A percentile compares a stretch with the other conserved stretches of the same genome.
Conservation (phyloP, 2,888 invertebrate species). For the Polietes domitor region DNA sequence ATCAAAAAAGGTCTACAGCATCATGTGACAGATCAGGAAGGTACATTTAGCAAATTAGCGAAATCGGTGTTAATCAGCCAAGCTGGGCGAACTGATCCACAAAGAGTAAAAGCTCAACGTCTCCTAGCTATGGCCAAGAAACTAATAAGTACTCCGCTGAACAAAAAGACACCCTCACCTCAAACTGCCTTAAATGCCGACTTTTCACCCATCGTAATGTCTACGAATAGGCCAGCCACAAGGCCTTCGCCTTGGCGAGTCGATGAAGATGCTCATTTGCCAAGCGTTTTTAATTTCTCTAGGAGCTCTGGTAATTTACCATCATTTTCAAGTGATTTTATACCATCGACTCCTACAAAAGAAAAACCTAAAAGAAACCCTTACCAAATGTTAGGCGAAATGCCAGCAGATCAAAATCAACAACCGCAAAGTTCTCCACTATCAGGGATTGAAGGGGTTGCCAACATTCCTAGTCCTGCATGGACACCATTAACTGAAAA, state of each 20-base stretch:
- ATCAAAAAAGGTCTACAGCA: not conserved
- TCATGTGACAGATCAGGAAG: not conserved
- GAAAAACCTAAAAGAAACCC: constrained; percentile 53
- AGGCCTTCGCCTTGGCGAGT: constrained; percentile 78
- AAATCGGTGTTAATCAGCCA: constrained; percentile 74
- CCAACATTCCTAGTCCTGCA: not conserved
- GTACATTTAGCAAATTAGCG: constrained; percentile 74
- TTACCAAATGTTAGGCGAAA: not conserved
- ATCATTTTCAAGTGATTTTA: constrained; percentile 78
- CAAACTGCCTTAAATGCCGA: constrained; percentile 17
- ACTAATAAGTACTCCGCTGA: constrained; percentile 75
- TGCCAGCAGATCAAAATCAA: not conserved
- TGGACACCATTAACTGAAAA: not conserved
- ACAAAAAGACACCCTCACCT: constrained; percentile 50
- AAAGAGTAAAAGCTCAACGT: constrained; percentile 33
- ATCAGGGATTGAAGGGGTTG: not conserved
- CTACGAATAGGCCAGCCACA: not conserved
- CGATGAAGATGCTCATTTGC: constrained; percentile 73
- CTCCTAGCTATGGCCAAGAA: constrained; percentile 73
- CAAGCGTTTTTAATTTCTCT: constrained; percentile 75
- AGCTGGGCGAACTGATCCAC: constrained; percentile 63
- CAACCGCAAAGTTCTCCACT: not conserved
- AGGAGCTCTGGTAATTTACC: constrained; percentile 76
- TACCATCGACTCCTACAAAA: constrained; percentile 71
- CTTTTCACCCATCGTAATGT: constrained; percentile 71